These are phyloP conservation scores for Pteruthius melanotis DNA, from an alignment of 2,113 vertebrate genomes.

Conservation along the genomic window DNA sequence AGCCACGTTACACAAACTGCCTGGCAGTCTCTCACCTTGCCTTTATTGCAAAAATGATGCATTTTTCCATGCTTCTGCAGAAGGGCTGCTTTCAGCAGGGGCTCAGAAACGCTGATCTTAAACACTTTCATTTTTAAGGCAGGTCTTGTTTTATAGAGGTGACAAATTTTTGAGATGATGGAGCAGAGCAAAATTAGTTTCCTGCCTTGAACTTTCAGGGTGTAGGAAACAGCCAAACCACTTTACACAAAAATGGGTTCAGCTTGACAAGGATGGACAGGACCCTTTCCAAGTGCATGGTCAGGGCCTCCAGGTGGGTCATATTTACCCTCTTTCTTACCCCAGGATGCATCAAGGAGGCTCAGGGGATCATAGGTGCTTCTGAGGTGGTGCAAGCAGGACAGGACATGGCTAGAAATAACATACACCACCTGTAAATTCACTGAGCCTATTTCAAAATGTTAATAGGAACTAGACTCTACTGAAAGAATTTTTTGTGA, in stretches of 20 bases:
- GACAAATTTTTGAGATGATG: neutral
- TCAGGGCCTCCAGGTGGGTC: neutral
- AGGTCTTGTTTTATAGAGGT: neutral
- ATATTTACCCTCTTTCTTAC: neutral
- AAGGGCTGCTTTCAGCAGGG: neutral
- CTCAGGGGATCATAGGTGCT: neutral
- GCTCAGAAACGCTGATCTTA: neutral
- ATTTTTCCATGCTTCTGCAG: neutral
- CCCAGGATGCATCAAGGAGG: neutral
- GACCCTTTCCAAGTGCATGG: neutral
- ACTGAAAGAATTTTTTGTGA: neutral
- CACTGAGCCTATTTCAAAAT: neutral
- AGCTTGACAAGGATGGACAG: fast-evolving
- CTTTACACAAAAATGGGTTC: neutral
- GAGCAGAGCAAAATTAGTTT: neutral
- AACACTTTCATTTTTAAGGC: neutral
- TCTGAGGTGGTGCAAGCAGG: neutral
- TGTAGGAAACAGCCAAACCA: neutral
- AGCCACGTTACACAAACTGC: neutral
- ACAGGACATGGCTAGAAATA: neutral
- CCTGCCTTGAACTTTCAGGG: neutral
- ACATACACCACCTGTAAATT: neutral
- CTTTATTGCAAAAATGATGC: neutral
- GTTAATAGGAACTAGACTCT: neutral
- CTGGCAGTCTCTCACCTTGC: neutral